These are phyloP conservation scores for Exocentrus adspersus DNA, from an alignment of 2,888 invertebrate genomes.

Conservation along the genomic window DNA sequence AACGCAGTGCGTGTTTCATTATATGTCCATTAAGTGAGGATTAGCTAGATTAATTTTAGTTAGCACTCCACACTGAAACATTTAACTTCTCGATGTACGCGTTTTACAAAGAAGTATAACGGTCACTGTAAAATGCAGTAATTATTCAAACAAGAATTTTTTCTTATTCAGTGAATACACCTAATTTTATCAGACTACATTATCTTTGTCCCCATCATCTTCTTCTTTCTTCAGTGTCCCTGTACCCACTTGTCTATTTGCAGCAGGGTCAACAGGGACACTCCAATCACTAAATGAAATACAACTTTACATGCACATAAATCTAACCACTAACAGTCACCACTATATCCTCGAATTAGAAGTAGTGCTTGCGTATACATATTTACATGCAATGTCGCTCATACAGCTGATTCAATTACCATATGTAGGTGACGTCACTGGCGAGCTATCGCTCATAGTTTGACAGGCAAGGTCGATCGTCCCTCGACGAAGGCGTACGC, in stretches of 20 bases:
- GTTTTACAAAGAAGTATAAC: no score
- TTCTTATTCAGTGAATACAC: no score
- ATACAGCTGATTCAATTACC: conserved; percentile 50
- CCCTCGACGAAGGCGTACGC: conserved; percentile 18
- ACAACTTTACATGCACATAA: neutral
- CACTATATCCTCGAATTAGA: conserved; percentile 1
- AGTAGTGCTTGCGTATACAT: neutral
- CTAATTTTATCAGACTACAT: no score
- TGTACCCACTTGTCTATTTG: no score
- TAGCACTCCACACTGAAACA: neutral
- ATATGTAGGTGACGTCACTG: conserved; percentile 51
- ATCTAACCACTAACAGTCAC: neutral
- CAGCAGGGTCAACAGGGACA: no score
- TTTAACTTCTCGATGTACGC: neutral
- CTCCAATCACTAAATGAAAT: no score
- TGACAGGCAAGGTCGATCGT: conserved; percentile 49
- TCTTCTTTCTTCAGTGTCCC: no score
- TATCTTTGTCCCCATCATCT: no score
- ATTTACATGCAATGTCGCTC: conserved; percentile 17
- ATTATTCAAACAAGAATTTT: no score
- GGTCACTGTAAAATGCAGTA: no score
- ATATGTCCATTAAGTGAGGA: conserved; percentile 13
- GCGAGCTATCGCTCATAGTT: conserved; percentile 47
- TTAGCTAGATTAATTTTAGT: conserved; percentile 7
- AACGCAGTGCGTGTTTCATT: conserved; percentile 10